These are phyloP conservation scores for Synanthedon vespiformis DNA, from an alignment of 2,888 invertebrate genomes.

Conservation along the genomic window DNA sequence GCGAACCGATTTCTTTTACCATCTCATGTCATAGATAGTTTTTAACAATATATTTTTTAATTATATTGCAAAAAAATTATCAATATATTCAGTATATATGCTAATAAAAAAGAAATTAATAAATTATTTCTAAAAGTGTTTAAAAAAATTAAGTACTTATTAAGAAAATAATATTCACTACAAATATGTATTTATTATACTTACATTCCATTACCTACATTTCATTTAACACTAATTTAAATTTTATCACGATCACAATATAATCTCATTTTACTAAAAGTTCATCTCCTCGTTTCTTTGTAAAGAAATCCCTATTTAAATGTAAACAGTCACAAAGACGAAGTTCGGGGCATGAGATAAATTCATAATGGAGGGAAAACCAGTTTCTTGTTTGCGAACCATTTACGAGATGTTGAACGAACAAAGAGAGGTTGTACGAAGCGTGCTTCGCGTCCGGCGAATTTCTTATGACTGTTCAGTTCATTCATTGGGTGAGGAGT, in stretches of 20 bases:
- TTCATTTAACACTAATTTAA: slow-evolving; percentile 17
- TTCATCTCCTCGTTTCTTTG: slow-evolving; percentile 18
- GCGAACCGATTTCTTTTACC: too few relatives aligned
- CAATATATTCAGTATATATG: too few relatives aligned
- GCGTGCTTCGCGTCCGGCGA: slow-evolving; percentile 36
- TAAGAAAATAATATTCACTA: too few relatives aligned
- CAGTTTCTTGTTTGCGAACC: slow-evolving; percentile 25
- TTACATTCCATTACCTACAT: too few relatives aligned
- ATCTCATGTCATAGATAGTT: too few relatives aligned
- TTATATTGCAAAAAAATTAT: too few relatives aligned
- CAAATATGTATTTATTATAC: background rate
- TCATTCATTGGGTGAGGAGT: background rate
- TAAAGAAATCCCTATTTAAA: slow-evolving; percentile 17
- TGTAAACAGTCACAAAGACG: slow-evolving; percentile 16
- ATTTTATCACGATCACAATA: slow-evolving; percentile 20
- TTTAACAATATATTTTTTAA: too few relatives aligned
- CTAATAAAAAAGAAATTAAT: too few relatives aligned
- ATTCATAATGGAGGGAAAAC: slow-evolving; percentile 24
- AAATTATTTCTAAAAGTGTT: too few relatives aligned
- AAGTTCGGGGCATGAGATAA: slow-evolving; percentile 22
- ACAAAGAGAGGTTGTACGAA: slow-evolving; percentile 5
- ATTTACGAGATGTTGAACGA: slow-evolving; percentile 24
- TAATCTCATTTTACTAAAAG: slow-evolving; percentile 15
- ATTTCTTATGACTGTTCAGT: slow-evolving; percentile 33
- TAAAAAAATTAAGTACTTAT: too few relatives aligned